Evolutionary conservation across 1,140 invertebrate species (phyloP).

Genomic region (Popillia japonica): DNA sequence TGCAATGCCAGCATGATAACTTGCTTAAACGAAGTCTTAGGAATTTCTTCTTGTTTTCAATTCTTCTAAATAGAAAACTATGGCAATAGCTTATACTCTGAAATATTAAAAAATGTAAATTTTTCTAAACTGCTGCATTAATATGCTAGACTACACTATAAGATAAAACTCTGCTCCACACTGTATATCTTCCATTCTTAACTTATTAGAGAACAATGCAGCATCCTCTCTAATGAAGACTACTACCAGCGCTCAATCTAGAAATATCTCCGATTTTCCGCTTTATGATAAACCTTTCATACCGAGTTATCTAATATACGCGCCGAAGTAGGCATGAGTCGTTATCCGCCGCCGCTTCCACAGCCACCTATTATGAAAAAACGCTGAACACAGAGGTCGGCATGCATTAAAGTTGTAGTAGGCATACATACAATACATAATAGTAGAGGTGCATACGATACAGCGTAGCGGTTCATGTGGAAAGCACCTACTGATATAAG

Average conservation of each 20-base stretch:
- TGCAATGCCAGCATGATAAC: no score
- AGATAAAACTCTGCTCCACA: no score
- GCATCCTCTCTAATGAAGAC: no score
- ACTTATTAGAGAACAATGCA: no score
- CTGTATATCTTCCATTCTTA: no score
- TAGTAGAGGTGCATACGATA: slow-evolving; percentile 1
- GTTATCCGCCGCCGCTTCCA: not conserved
- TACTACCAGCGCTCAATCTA: not conserved
- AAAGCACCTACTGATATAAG: slow-evolving; percentile 24
- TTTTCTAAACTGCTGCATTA: no score
- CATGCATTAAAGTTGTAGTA: slow-evolving; percentile 10
- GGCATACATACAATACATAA: not conserved
- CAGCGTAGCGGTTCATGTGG: not conserved
- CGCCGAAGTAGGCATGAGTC: not conserved
- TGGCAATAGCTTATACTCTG: no score
- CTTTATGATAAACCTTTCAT: slow-evolving; percentile 2
- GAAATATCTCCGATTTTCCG: not conserved
- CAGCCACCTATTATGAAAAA: not conserved
- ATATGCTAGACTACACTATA: no score
- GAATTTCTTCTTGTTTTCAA: no score
- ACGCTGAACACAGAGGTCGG: not conserved
- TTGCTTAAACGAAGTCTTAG: no score
- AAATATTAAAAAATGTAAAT: no score
- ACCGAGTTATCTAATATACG: not conserved
- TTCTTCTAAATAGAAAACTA: no score